Evolutionary conservation across 2,888 invertebrate genomes (phyloP), one percentile per base, ranked within the genome.

Genomic region (Lissonota sp.): DNA sequence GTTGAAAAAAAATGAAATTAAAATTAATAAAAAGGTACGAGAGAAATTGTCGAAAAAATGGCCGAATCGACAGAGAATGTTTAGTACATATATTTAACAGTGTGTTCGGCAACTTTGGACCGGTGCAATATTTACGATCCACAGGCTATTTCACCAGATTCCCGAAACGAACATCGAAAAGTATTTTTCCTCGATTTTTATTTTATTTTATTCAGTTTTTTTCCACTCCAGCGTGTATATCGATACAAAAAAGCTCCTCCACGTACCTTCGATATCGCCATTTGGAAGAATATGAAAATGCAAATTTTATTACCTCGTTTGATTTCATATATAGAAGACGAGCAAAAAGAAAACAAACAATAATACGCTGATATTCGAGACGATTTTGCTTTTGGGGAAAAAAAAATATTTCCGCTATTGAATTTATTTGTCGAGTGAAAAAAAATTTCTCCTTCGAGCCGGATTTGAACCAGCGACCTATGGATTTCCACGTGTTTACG

Each of bases 391-490:
- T 49, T 49, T 49, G 49, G 49, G 49, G 10, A 49, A 53, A 53
- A 6, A 42, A 42, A 8, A 12, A 12, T 6, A 10, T 26, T n/a
- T 57, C 26, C 14, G n/a, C 7, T 6, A 42, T 0, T 4, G 16
- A 16, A 40, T n/a, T n/a, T n/a, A 58, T 1, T 58, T 58, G 60
- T 12, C 3, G 1, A 26, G 26, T 26, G 26, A 53, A 53, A 53
- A 53, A 49, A n/a, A 49, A 53, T 4, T 53, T 64, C 57, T 91
- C 91, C 90, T 91, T 90, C 91, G 91, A 90, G 91, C 91, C 90
- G 90, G 91, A 91, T 90, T 91, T 91, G 91, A 92, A 92, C 91
- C 91, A 92, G 91, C 91, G 91, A 92, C 91, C 91, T 92, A 92
- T 92, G 91, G 91, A 92, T 92, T 64, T 73, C 12, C 39, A 46